Base-by-base conservation (phyloP, 2,888 invertebrate species). In the Cancer borealis region DNA sequence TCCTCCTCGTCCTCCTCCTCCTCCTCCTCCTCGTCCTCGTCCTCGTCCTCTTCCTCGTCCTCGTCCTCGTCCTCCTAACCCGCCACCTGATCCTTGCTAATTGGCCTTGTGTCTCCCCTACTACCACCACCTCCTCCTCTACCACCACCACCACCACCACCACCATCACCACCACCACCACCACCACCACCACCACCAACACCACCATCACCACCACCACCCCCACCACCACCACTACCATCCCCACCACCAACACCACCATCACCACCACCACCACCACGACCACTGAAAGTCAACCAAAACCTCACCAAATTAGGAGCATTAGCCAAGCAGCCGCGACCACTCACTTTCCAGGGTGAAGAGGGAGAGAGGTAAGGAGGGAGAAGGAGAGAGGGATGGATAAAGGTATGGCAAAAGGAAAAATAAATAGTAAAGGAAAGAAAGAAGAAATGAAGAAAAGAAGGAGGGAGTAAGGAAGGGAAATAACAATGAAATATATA, bases 101-200 rank as follows among this genome's bases (percentile, higher is more conserved):
- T 91, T 91, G 73, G 73, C 39, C 91, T 73, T 45, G 91, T 66
- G 91, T 91, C 46, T 26, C 66, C 66, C n/a, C n/a, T 3, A 66
- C 21, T 3, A 12, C 14, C 66, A 12, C 17, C 66, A 14, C 66
- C 66, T 1, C 66, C n/a, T 0, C 21, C n/a, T n/a, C 66, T 3
- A 66, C n/a, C 66, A 66, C n/a, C 66, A 66, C n/a, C 66, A 66
- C 21, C 66, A 66, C 66, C 66, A 21, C 21, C 66, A 66, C 66
- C 66, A 30, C 46, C 26, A 6, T 21, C 47, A n/a, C 88, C 46
- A 30, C 79, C 79, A 30, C 30, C 79, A 79, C 79, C 79, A 79
- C 79, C 4, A 30, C 79, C 79, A 79, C 79, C 26, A 79, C 10
- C 30, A 79, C 79, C 3, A 79, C 79, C 79, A 79, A n/a, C n/a